A percentile compares a stretch with the other conserved stretches of the same genome.
phyloP scores from a whole-genome alignment of 2,888 invertebrate genomes.

The Daptonema setosum region DNA sequence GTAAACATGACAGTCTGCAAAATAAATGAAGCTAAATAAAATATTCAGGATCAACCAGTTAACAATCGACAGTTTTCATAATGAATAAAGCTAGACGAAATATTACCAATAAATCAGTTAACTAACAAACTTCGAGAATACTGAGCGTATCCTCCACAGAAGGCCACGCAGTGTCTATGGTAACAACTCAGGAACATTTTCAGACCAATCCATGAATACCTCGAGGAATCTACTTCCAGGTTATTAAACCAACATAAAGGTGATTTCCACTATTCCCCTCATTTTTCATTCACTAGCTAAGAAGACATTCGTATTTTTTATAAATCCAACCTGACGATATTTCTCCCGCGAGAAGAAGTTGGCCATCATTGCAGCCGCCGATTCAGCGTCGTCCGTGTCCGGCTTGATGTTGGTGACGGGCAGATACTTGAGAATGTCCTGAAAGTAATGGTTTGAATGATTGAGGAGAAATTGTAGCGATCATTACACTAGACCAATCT shows the following conservation, averaged over 20 bases:
- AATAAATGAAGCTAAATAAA: background rate
- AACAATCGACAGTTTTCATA: background rate
- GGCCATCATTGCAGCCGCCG: conserved; percentile 62
- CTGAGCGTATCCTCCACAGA: no score
- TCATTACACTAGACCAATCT: background rate
- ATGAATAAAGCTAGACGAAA: no score
- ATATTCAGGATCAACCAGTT: background rate
- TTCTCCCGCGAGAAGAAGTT: conserved; percentile 90
- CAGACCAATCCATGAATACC: no score
- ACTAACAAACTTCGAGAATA: no score
- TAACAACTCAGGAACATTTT: no score
- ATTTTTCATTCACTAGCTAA: no score
- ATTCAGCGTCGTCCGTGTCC: conserved; percentile 91
- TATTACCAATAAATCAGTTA: no score
- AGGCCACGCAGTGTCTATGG: no score
- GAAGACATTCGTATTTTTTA: no score
- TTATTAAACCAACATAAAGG: no score
- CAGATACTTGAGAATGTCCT: conserved; percentile 57
- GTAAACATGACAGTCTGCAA: conserved; percentile 95
- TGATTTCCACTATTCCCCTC: no score
- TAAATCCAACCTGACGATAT: conserved; percentile 55
- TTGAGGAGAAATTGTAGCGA: background rate
- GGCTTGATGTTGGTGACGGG: conserved; percentile 94
- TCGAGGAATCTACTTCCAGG: no score
- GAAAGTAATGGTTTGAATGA: background rate